Conservation (phyloP, 1,140 invertebrate genomes). For the Eulimnadia texana region DNA sequence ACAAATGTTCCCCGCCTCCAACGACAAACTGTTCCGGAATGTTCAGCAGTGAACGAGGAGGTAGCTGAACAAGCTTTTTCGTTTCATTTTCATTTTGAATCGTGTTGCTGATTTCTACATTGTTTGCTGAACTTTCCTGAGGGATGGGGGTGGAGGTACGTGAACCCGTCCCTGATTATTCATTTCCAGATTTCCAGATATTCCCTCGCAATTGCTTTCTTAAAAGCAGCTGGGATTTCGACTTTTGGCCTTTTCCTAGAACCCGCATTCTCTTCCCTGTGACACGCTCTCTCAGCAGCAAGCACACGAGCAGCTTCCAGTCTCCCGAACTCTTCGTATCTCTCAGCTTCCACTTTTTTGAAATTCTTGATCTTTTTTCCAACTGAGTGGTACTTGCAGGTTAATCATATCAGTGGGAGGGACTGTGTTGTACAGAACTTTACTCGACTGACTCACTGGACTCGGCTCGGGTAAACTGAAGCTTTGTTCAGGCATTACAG, state of each 20-base stretch:
- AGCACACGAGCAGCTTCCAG: constrained; percentile 1
- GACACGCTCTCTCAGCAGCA: too few species aligned
- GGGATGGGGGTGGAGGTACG: background rate
- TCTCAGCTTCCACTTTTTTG: constrained; percentile 11
- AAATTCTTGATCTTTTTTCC: constrained; percentile 8
- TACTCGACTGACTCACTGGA: background rate
- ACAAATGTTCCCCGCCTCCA: background rate
- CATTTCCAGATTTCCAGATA: too few species aligned
- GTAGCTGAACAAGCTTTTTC: too few species aligned
- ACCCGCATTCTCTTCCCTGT: background rate
- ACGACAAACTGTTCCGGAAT: background rate
- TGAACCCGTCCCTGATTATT: too few species aligned
- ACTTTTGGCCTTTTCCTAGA: background rate
- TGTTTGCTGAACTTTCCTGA: too few species aligned
- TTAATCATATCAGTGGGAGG: constrained; percentile 11
- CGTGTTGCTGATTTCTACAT: too few species aligned
- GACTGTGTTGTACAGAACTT: background rate
- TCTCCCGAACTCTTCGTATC: constrained; percentile 8
- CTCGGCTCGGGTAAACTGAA: background rate
- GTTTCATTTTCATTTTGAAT: too few species aligned
- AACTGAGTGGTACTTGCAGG: background rate
- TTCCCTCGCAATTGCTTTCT: background rate
- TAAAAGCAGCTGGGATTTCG: background rate
- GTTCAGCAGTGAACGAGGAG: background rate
- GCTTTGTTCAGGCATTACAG: too few species aligned